Conservation (phyloP, 2,113 vertebrate genomes). For the Laticauda laticaudata region DNA sequence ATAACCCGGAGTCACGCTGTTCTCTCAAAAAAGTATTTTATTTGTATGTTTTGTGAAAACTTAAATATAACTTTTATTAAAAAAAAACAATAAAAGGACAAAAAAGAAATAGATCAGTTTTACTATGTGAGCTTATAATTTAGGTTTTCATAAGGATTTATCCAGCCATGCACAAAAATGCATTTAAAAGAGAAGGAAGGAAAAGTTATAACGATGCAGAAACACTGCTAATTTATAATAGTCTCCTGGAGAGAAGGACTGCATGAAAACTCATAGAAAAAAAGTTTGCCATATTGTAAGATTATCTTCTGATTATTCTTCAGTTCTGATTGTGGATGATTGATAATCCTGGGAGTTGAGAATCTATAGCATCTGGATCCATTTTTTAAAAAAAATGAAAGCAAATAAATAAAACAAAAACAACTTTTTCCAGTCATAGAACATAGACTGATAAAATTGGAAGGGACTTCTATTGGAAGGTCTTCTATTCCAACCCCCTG, state of each 20-base stretch:
- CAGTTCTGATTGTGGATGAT: constrained; percentile 55
- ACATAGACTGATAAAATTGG: not conserved
- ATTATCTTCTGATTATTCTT: constrained; percentile 66
- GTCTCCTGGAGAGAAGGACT: constrained; percentile 60
- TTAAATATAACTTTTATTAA: too few species aligned
- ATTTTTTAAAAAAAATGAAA: constrained; percentile 44
- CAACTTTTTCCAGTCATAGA: constrained; percentile 46
- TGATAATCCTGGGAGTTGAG: constrained; percentile 58
- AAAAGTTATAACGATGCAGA: constrained; percentile 48
- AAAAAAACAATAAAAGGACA: too few species aligned
- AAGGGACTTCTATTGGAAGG: too few species aligned
- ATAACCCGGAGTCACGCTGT: too few species aligned
- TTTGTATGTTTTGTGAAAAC: too few species aligned
- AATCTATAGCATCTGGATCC: constrained; percentile 65
- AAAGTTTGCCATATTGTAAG: constrained; percentile 58
- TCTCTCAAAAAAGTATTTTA: too few species aligned
- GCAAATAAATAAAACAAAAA: not conserved
- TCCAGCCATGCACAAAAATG: constrained; percentile 43
- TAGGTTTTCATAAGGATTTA: constrained; percentile 29
- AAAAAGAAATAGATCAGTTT: constrained; percentile 39
- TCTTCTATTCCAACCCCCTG: too few species aligned
- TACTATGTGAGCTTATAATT: constrained; percentile 45
- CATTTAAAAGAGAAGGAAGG: constrained; percentile 53
- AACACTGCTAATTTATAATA: constrained; percentile 54
- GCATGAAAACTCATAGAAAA: constrained; percentile 59